phyloP scores from a whole-genome alignment of 1,140 invertebrate genomes.

The Homarus americanus region DNA sequence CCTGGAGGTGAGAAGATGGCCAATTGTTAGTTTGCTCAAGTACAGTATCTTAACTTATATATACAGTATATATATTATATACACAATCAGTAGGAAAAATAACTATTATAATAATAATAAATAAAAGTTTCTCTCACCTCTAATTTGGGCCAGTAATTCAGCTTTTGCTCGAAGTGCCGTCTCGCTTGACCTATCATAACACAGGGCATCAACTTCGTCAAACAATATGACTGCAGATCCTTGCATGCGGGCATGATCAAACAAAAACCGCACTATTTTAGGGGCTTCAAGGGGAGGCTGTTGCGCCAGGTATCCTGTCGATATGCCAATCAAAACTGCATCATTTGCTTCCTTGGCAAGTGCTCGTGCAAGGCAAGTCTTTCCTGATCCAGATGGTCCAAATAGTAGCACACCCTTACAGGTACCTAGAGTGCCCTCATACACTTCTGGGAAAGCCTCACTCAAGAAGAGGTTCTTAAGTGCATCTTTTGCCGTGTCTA shows the following conservation, averaged over 20 bases:
- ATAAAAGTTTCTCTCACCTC: too few species aligned
- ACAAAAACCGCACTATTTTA: conserved; percentile 72
- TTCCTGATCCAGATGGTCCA: conserved; percentile 72
- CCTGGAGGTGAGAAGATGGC: conserved; percentile 33
- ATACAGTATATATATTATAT: too few species aligned
- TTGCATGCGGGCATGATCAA: conserved; percentile 70
- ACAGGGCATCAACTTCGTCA: conserved; percentile 71
- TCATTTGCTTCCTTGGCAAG: conserved; percentile 70
- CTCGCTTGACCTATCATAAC: conserved; percentile 59
- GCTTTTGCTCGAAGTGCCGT: conserved; percentile 70
- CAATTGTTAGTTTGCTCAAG: too few species aligned
- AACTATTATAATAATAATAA: too few species aligned
- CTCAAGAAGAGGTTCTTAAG: conserved; percentile 71
- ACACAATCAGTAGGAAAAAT: too few species aligned
- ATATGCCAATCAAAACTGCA: conserved; percentile 66
- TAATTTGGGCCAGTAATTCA: conserved; percentile 73
- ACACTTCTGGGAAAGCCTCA: conserved; percentile 72
- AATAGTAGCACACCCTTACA: conserved; percentile 73
- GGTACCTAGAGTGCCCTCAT: conserved; percentile 71
- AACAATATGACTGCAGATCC: conserved; percentile 71
- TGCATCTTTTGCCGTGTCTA: conserved; percentile 73
- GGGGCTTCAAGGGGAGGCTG: conserved; percentile 65
- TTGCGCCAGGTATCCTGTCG: conserved; percentile 56
- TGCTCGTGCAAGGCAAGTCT: conserved; percentile 73
- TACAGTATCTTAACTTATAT: too few species aligned